phyloP scores from a whole-genome alignment of 2,113 vertebrate species.

The Corythornis madagascariensis region DNA sequence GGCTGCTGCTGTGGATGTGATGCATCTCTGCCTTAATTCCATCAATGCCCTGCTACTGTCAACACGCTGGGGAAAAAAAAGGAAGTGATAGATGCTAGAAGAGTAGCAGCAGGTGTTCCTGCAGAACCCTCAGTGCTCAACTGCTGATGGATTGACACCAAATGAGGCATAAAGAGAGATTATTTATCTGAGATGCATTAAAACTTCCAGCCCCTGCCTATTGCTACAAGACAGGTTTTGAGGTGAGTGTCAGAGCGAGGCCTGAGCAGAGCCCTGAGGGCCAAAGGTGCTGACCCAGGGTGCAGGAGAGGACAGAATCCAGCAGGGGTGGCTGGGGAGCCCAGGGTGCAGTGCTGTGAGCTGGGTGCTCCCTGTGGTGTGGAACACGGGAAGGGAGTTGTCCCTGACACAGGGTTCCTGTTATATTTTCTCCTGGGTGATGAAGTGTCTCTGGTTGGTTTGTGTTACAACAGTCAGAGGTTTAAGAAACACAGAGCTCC shows the following conservation, averaged over 20 bases:
- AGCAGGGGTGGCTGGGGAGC: neutral
- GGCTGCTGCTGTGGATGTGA: neutral
- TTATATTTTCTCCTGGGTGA: neutral
- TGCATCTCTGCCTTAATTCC: neutral
- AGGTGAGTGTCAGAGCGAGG: accelerated
- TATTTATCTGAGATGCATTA: neutral
- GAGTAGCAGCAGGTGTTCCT: neutral
- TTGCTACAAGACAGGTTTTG: neutral
- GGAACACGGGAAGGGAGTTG: neutral
- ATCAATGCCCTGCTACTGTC: neutral
- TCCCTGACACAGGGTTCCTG: neutral
- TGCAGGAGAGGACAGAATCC: too few relatives aligned
- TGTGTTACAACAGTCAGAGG: neutral
- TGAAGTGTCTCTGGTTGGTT: neutral
- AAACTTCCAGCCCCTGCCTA: neutral
- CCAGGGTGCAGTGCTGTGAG: neutral
- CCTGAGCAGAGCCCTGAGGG: neutral
- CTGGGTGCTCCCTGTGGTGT: accelerated
- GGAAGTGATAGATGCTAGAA: neutral
- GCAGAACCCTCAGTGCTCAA: neutral
- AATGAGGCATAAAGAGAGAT: neutral
- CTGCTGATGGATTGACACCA: neutral
- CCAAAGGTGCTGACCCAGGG: neutral
- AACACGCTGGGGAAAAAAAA: neutral
- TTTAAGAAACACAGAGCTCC: neutral